Base-by-base conservation (phyloP, 2,113 vertebrate species). In the Hirundichthys speculiger region DNA sequence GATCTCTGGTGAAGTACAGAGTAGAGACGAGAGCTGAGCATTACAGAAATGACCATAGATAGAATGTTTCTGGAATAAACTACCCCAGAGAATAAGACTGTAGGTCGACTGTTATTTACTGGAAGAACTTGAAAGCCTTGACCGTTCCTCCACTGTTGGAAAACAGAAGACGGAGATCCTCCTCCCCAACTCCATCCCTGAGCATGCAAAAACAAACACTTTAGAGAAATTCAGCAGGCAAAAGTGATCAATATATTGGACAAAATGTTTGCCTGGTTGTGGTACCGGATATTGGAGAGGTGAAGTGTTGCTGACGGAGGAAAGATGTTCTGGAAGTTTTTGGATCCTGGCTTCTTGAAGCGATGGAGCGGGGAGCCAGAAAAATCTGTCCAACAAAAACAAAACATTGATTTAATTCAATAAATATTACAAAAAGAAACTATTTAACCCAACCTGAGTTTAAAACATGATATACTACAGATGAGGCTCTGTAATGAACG, bases 121-220 rank as follows among this genome's bases (percentile, higher is more conserved):
- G 97, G 92, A 99, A 99, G 90, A 99, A 99, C 84, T 99, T 99
- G 90, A 99, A 99, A 48, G 96, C 98, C 93, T 99, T 99, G 82
- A 99, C 97, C 63, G 94, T 94, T 90, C 96, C 96, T 69, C 96
- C 96, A 60, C 95, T 94, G 88, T 98, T 99, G 27, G 95, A 95
- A 89, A 99, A 99, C 74, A 99, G 90, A 69, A 96, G 94, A 61
- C 96, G 94, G 22, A 99, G 94, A 79, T 98, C 96, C 14, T 99
- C 98, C 82, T 99, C 98, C 58, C 94, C 94, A 55, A 98, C 93
- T 14, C 94, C 95, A 34, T 96, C 96, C 80, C 97, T 99, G 88
- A 24, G 87, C 67, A 80, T 4, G 10, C 18, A 67, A 61, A 73
- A 46, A 62, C 8, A 70, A 54, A 55, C 14, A n/a, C 25, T 41